phyloP scores from a whole-genome alignment of 1,140 invertebrate species.

The Geopemphigus sp. region DNA sequence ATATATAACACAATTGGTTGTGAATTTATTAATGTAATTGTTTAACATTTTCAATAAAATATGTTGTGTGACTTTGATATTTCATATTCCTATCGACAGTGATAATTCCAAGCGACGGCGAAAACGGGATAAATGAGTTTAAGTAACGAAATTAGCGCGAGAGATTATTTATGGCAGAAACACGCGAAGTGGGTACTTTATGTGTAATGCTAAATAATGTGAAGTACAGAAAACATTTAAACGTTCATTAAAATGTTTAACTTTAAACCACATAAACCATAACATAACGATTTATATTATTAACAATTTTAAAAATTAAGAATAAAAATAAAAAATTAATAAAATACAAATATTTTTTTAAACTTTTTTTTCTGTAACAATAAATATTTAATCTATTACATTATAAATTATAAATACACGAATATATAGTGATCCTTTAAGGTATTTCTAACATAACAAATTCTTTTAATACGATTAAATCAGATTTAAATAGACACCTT shows the following conservation, averaged over 20 bases:
- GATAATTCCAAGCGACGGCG: background rate
- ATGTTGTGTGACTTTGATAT: no score
- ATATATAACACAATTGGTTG: no score
- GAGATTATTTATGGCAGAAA: background rate
- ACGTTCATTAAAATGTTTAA: background rate
- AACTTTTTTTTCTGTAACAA: background rate
- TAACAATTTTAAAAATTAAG: background rate
- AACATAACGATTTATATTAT: background rate
- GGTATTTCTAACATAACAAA: constrained; percentile 1
- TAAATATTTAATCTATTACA: constrained; percentile 5
- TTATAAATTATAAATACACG: background rate
- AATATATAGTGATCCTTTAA: background rate
- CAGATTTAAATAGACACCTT: constrained; percentile 24
- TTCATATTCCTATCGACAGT: background rate
- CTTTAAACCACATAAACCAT: background rate
- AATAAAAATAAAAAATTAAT: background rate
- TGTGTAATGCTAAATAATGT: background rate
- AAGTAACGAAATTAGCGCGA: background rate
- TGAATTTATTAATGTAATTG: no score
- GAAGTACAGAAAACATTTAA: background rate
- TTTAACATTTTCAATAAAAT: no score
- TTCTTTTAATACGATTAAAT: constrained; percentile 28
- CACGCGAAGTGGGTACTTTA: background rate
- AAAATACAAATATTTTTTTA: constrained; percentile 11
- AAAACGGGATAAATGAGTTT: background rate